Percentiles rank a stretch among this genome's conserved stretches.
Evolutionary conservation across 2,888 invertebrate species (phyloP).

Genomic region (Liposcelis brunnea): DNA sequence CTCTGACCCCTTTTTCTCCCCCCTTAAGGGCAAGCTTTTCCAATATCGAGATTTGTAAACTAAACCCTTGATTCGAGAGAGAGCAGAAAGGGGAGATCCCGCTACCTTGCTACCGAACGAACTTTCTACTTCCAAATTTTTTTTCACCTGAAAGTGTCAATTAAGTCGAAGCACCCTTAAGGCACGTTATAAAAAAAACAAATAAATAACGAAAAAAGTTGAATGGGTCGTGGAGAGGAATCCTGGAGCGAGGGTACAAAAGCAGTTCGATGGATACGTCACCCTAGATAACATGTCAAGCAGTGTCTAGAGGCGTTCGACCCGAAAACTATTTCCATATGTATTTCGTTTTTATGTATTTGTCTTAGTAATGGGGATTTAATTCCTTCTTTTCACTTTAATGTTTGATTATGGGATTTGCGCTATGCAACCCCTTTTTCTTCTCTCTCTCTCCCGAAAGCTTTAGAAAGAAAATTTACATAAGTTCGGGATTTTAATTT

Average conservation of each 20-base stretch:
- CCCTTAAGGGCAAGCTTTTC: conserved; percentile 1
- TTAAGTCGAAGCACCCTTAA: conserved; percentile 4
- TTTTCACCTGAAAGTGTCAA: neutral
- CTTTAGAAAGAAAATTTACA: too few relatives aligned
- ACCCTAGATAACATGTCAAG: too few relatives aligned
- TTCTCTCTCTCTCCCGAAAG: too few relatives aligned
- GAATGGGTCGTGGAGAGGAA: too few relatives aligned
- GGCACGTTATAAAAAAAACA: neutral
- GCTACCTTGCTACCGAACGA: too few relatives aligned
- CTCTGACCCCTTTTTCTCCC: neutral
- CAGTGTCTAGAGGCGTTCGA: too few relatives aligned
- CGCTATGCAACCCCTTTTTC: too few relatives aligned
- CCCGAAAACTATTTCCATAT: neutral
- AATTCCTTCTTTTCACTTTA: neutral
- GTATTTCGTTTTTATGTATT: conserved; percentile 4
- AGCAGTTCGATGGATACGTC: too few relatives aligned
- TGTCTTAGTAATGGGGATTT: neutral
- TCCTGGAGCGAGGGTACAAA: too few relatives aligned
- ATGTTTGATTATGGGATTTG: too few relatives aligned
- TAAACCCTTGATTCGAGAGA: conserved; percentile 5
- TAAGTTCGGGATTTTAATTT: too few relatives aligned
- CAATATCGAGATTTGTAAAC: conserved; percentile 5
- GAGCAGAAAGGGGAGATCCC: neutral
- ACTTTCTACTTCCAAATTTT: neutral
- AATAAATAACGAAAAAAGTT: neutral